Conservation (phyloP, 2,113 vertebrate genomes). For the Pelecanoides urinatrix region DNA sequence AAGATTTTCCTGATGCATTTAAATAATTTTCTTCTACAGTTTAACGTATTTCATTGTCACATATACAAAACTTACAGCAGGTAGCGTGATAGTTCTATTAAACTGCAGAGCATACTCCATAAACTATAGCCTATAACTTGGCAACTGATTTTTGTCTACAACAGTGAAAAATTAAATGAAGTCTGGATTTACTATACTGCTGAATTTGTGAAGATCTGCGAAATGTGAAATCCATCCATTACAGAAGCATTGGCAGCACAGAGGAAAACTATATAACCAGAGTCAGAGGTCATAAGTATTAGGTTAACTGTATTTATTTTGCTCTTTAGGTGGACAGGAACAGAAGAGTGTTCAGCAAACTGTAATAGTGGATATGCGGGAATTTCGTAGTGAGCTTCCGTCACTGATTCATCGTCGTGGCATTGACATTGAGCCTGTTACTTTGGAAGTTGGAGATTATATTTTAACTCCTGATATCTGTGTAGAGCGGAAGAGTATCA, state of each 20-base stretch:
- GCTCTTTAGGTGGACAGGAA: constrained; percentile 85
- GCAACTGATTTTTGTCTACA: not conserved
- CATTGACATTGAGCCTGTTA: constrained; percentile 93
- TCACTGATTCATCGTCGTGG: constrained; percentile 91
- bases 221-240: not conserved
- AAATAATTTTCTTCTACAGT: not conserved
- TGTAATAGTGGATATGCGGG: constrained; percentile 93
- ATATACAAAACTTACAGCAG: not conserved
- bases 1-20: not conserved
- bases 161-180: not conserved
- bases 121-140: not conserved
- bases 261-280: rapidly evolving
- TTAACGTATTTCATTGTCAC: not conserved
- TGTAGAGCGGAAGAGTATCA: constrained; percentile 93
- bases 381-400: constrained; percentile 94
- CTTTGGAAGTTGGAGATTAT: constrained; percentile 94
- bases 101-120: not conserved
- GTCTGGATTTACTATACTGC: not conserved
- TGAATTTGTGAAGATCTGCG: not conserved
- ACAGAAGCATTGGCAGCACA: not conserved
- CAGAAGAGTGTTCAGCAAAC: constrained; percentile 75
- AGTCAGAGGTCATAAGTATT: not conserved
- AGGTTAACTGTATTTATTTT: not conserved
- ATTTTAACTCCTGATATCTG: constrained; percentile 92
- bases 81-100: not conserved